Evolutionary conservation across 2,797 vertebrate species (phyloP).

Genomic region (Loris lydekkerianus): DNA sequence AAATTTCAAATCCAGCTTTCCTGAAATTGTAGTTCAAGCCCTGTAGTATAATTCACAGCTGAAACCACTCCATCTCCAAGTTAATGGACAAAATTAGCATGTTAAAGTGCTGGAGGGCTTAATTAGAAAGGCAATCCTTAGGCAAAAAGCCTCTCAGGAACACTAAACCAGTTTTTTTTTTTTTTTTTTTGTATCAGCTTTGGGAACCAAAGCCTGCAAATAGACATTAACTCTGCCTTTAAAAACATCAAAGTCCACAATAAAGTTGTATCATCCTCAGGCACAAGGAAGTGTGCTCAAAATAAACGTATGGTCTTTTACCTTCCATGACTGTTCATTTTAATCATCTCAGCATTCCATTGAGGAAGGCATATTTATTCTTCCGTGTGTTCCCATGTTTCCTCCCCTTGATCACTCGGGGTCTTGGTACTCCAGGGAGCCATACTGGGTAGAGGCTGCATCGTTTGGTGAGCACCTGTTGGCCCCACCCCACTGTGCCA

Average conservation of each 20-base stretch:
- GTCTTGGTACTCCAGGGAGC: not conserved
- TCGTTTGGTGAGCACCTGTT: not conserved
- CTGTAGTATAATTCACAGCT: conserved; percentile 60
- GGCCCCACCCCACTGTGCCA: not conserved
- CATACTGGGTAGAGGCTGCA: not conserved
- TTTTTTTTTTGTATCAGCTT: conserved; percentile 56
- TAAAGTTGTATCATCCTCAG: not conserved
- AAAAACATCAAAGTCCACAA: not conserved
- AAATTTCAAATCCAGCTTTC: conserved; percentile 29
- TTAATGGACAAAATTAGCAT: conserved; percentile 78
- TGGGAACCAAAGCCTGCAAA: conserved; percentile 26
- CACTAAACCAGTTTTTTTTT: conserved; percentile 47
- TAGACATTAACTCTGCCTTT: conserved; percentile 39
- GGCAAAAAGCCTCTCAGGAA: conserved; percentile 62
- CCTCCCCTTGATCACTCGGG: not conserved
- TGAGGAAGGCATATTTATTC: not conserved
- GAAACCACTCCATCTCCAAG: conserved; percentile 79
- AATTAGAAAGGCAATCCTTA: conserved; percentile 76
- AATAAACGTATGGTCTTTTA: not conserved
- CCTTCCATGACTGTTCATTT: not conserved
- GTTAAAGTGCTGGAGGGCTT: conserved; percentile 73
- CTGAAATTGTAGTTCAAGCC: conserved; percentile 29
- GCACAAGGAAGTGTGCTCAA: not conserved
- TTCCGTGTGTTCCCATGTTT: not conserved
- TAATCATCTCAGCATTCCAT: not conserved